phyloP scores from a whole-genome alignment of 2,888 invertebrate species.

The Zaprionus obscuricornis region DNA sequence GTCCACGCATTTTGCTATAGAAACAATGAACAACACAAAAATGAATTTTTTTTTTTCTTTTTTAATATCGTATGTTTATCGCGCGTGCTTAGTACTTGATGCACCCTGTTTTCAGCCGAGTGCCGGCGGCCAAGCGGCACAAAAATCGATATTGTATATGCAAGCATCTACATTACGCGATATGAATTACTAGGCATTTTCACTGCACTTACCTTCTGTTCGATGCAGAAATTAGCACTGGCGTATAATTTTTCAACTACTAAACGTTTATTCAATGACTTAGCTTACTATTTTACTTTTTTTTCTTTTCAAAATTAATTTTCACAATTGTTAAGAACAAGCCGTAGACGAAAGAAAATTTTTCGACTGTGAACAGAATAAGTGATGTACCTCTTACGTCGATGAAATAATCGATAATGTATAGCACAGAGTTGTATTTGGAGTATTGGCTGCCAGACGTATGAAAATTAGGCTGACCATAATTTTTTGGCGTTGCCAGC shows the following conservation, averaged over 20 bases:
- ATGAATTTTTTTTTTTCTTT: neutral
- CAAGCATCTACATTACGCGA: neutral
- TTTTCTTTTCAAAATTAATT: constrained; percentile 7
- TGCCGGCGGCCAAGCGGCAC: constrained; percentile 32
- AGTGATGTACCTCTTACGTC: constrained; percentile 15
- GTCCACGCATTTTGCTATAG: constrained; percentile 72
- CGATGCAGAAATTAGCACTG: neutral
- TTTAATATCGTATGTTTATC: too few species aligned
- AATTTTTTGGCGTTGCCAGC: too few species aligned
- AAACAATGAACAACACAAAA: neutral
- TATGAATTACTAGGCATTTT: too few species aligned
- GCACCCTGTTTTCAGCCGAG: constrained; percentile 32
- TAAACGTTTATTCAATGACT: constrained; percentile 3
- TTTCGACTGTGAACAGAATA: constrained; percentile 31
- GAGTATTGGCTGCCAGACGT: constrained; percentile 11
- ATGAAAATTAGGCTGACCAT: constrained; percentile 2
- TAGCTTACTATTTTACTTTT: neutral
- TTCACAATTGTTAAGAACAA: constrained; percentile 10
- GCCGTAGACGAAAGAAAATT: constrained; percentile 30
- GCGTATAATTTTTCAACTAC: neutral
- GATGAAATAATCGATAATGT: constrained; percentile 16
- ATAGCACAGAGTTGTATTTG: too few species aligned
- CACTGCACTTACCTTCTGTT: constrained; percentile 22
- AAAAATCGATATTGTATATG: constrained; percentile 41
- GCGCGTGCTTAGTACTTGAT: neutral